These are phyloP conservation scores for Siniperca undulata DNA, from an alignment of 2,797 vertebrate genomes.

Conservation along the genomic window DNA sequence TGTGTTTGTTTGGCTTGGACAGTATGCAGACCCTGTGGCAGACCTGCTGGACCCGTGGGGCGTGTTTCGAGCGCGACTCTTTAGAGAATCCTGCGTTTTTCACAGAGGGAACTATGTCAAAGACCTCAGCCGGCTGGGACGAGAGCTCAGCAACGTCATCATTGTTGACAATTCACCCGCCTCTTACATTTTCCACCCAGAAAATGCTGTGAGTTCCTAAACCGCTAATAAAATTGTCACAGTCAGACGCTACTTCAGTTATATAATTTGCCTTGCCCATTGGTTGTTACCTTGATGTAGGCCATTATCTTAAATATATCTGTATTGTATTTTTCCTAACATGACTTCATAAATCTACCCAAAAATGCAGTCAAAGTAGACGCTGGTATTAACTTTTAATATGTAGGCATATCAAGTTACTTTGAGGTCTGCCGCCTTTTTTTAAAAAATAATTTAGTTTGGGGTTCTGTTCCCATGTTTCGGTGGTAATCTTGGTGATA, in stretches of 20 bases:
- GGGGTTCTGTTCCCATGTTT: background rate
- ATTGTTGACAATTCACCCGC: conserved; percentile 98
- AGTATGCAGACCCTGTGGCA: conserved; percentile 98
- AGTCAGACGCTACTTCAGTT: too few species aligned
- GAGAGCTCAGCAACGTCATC: conserved; percentile 96
- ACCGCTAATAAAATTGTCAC: background rate
- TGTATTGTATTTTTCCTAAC: background rate
- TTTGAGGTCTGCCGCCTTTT: background rate
- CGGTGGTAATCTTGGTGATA: background rate
- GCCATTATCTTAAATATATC: background rate
- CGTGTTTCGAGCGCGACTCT: conserved; percentile 94
- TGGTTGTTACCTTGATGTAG: background rate
- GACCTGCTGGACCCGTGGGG: conserved; percentile 98
- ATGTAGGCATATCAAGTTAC: background rate
- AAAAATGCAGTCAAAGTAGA: background rate
- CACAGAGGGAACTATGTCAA: conserved; percentile 98
- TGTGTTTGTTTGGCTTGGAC: conserved; percentile 28
- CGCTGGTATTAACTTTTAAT: background rate
- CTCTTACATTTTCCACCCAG: conserved; percentile 98
- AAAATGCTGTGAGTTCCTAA: conserved; percentile 93
- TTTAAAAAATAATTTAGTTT: too few species aligned
- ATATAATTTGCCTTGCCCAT: too few species aligned
- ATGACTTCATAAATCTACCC: background rate
- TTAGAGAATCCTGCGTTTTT: conserved; percentile 97
- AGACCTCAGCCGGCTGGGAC: conserved; percentile 95